These are phyloP conservation scores for Muscicapa striata DNA, from an alignment of 2,797 vertebrate genomes.

Conservation along the genomic window DNA sequence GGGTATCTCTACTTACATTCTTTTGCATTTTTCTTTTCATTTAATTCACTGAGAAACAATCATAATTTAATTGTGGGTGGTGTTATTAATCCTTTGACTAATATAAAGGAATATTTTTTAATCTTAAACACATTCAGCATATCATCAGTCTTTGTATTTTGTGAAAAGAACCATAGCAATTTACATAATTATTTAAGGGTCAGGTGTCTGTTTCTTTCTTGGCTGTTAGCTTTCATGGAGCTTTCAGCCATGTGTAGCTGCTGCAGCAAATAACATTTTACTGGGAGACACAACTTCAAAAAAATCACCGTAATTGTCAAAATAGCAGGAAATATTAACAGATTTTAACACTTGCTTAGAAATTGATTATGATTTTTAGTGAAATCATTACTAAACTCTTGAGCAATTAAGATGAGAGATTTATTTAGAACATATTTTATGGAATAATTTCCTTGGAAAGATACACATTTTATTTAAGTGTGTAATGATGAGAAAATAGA, in stretches of 20 bases:
- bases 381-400: not conserved
- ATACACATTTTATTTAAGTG: not conserved
- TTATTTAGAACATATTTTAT: not conserved
- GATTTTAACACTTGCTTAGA: not conserved
- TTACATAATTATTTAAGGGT: not conserved
- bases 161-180: not conserved
- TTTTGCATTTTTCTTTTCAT: not conserved
- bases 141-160: not conserved
- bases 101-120: not conserved
- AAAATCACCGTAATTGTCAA: not conserved
- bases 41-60: not conserved
- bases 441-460: not conserved
- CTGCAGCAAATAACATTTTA: not conserved
- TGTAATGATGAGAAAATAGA: not conserved
- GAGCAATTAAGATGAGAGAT: not conserved
- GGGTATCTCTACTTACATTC: not conserved
- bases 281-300: not conserved
- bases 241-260: not conserved
- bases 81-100: not conserved
- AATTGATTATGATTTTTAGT: not conserved
- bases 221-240: not conserved
- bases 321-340: not conserved
- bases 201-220: not conserved
- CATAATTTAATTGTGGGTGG: not conserved
- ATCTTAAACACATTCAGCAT: not conserved